A percentile compares a stretch with the other conserved stretches of the same genome.
phyloP scores from a whole-genome alignment of 2,113 vertebrate species.

The Argyrosomus japonicus region DNA sequence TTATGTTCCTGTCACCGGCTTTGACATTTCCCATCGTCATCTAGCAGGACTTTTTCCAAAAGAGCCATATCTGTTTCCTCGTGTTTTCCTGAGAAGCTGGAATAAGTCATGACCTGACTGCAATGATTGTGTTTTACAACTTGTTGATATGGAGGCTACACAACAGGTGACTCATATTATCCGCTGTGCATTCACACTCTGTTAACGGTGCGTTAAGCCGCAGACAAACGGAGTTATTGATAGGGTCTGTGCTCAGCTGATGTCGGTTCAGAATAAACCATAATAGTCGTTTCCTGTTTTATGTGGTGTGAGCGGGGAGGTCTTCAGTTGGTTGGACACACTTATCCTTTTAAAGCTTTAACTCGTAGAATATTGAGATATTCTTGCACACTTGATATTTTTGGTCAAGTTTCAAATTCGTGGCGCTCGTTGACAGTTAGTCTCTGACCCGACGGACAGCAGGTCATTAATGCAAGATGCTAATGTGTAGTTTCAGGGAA shows the following conservation, averaged over 20 bases:
- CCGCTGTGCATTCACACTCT: constrained; percentile 19
- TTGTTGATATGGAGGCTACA: constrained; percentile 20
- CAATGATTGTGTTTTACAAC: constrained; percentile 34
- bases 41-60: background rate
- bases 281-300: background rate
- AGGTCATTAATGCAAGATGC: background rate
- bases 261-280: background rate
- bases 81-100: constrained; percentile 26
- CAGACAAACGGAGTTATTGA: background rate
- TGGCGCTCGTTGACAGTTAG: background rate
- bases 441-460: background rate
- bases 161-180: constrained; percentile 40
- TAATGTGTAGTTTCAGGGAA: constrained; percentile 8
- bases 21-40: background rate
- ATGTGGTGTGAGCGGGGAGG: too few relatives aligned
- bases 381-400: too few relatives aligned
- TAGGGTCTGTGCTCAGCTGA: background rate
- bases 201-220: background rate
- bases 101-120: constrained; percentile 24
- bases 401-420: background rate
- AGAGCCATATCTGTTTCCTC: constrained; percentile 8
- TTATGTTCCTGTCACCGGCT: background rate
- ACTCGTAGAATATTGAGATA: too few relatives aligned
- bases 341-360: too few relatives aligned
- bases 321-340: too few relatives aligned